phyloP scores from a whole-genome alignment of 92 coral and sea anemone species.

The Actinostola sp. region DNA sequence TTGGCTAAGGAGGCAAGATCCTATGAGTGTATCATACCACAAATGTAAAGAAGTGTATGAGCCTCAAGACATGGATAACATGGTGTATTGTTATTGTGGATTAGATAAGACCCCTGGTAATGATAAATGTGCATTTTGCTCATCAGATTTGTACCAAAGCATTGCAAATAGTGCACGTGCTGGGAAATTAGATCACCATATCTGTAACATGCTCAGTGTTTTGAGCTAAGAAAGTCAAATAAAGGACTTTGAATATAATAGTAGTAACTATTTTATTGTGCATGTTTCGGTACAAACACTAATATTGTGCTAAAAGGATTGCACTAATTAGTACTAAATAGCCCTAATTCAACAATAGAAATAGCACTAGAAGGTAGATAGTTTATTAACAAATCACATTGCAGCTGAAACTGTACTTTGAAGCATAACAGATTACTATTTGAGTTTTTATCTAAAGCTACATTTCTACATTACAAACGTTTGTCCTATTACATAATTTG shows the following conservation, averaged over 20 bases:
- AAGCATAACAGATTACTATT: no score
- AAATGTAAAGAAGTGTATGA: slow-evolving; percentile 51
- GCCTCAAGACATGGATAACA: slow-evolving; percentile 41
- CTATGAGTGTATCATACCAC: slow-evolving; percentile 43
- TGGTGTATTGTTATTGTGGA: slow-evolving; percentile 62
- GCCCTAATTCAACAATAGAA: no score
- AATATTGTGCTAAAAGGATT: background rate
- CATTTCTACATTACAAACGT: no score
- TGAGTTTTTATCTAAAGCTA: no score
- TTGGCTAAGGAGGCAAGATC: slow-evolving; percentile 63
- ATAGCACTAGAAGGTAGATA: no score
- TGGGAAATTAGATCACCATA: slow-evolving; percentile 31
- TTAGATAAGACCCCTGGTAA: slow-evolving; percentile 22
- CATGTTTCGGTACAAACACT: no score
- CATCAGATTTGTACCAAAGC: slow-evolving; percentile 41
- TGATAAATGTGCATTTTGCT: slow-evolving; percentile 30
- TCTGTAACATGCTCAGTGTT: slow-evolving; percentile 34
- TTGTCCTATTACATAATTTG: no score
- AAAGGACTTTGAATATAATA: background rate
- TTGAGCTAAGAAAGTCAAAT: slow-evolving; percentile 1
- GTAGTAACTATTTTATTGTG: background rate
- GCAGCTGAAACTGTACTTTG: no score
- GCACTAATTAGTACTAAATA: no score
- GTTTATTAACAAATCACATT: no score
- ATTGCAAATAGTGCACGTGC: slow-evolving; percentile 25